phyloP scores from a whole-genome alignment of 2,797 vertebrate genomes.

The Scolopax rusticola region DNA sequence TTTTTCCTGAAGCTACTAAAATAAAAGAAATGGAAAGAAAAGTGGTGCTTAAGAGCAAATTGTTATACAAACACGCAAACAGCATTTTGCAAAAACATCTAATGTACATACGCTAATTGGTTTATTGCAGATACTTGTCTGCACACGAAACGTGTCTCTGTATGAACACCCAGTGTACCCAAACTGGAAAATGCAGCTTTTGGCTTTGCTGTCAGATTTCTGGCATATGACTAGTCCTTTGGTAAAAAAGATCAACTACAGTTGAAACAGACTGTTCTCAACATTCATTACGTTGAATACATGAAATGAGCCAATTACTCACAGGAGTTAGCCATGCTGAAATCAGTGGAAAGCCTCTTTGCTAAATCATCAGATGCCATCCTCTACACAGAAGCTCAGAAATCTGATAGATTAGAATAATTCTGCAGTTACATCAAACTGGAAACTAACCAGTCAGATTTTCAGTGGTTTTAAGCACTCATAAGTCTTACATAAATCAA shows the following conservation, averaged over 20 bases:
- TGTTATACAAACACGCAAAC: neutral
- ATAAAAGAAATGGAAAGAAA: neutral
- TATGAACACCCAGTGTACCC: neutral
- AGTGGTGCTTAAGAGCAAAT: neutral
- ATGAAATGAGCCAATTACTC: neutral
- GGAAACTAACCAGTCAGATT: neutral
- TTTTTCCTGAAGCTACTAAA: neutral
- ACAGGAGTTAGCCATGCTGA: neutral
- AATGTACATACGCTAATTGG: neutral
- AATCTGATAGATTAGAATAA: neutral
- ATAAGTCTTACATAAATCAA: neutral
- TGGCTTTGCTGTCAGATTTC: neutral
- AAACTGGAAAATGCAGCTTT: neutral
- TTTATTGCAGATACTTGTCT: constrained; percentile 29
- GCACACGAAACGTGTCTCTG: neutral
- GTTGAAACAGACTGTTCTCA: neutral
- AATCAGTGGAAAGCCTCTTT: neutral
- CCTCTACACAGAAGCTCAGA: neutral
- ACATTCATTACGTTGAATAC: neutral
- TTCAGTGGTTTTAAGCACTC: neutral
- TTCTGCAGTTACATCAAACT: neutral
- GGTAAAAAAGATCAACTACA: neutral
- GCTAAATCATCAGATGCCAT: neutral
- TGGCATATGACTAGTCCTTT: neutral
- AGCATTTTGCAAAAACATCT: neutral